A percentile compares a stretch with the other conserved stretches of the same genome.
phyloP scores from a whole-genome alignment of 1,140 invertebrate species.

The Trichogramma pretiosum region DNA sequence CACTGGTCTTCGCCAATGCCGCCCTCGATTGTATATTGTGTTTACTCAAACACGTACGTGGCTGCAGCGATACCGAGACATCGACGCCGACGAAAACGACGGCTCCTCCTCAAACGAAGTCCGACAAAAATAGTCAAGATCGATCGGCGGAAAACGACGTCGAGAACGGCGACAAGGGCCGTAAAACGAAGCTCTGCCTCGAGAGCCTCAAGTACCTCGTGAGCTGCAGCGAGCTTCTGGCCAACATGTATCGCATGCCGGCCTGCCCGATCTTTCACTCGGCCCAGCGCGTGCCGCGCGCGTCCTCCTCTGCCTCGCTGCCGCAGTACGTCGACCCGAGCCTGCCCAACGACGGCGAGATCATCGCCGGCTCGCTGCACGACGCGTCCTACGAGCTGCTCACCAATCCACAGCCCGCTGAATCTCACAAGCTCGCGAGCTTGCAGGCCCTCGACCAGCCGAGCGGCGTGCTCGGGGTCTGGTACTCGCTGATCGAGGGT shows the following conservation, averaged over 20 bases:
- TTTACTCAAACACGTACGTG: slow-evolving; percentile 63
- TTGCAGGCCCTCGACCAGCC: slow-evolving; percentile 66
- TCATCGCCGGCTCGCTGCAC: slow-evolving; percentile 42
- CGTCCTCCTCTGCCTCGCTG: slow-evolving; percentile 63
- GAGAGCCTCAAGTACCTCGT: slow-evolving; percentile 80
- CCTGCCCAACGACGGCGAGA: slow-evolving; percentile 67
- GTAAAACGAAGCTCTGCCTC: slow-evolving; percentile 53
- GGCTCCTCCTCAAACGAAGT: slow-evolving; percentile 7
- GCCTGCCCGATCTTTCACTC: slow-evolving; percentile 88
- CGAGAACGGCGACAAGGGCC: slow-evolving; percentile 30
- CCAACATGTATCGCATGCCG: slow-evolving; percentile 90
- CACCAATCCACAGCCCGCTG: slow-evolving; percentile 47
- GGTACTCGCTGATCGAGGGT: slow-evolving; percentile 85
- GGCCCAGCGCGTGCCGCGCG: slow-evolving; percentile 77
- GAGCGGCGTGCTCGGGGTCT: slow-evolving; percentile 74
- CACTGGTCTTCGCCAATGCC: slow-evolving; percentile 86
- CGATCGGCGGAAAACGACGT: too few species aligned
- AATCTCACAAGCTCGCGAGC: slow-evolving; percentile 50
- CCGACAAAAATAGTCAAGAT: slow-evolving; percentile 33
- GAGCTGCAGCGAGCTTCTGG: slow-evolving; percentile 75
- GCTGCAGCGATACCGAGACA: slow-evolving; percentile 37
- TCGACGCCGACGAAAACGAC: background rate
- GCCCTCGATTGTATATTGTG: slow-evolving; percentile 88
- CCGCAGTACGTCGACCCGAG: slow-evolving; percentile 73
- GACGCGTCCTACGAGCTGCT: slow-evolving; percentile 54